Evolutionary conservation across 2,888 invertebrate genomes (phyloP).

Genomic region (Pimpla rufipes): DNA sequence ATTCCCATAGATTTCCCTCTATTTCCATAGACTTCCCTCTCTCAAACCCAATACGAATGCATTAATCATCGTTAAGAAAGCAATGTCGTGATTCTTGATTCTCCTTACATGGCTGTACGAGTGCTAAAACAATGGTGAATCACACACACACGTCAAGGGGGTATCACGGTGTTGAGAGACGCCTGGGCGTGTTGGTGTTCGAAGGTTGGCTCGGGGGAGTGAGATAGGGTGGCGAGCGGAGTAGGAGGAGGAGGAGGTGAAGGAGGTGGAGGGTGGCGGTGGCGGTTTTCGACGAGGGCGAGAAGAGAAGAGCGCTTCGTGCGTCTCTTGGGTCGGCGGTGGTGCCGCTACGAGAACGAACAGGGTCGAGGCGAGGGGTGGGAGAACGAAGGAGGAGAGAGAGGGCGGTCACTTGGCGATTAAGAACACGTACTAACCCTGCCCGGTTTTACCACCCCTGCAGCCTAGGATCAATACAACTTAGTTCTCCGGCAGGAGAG

Average conservation of each 20-base stretch:
- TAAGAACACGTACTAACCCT: constrained; percentile 86
- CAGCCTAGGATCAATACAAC: constrained; percentile 85
- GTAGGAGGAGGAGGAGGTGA: constrained; percentile 42
- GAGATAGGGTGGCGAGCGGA: constrained; percentile 70
- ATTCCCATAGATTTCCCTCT: no score
- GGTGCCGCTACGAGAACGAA: constrained; percentile 56
- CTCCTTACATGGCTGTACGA: constrained; percentile 45
- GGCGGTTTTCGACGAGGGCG: constrained; percentile 59
- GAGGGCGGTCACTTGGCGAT: constrained; percentile 85
- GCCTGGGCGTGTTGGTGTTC: constrained; percentile 65
- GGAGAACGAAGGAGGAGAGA: constrained; percentile 78
- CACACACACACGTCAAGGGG: neutral
- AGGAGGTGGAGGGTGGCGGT: constrained; percentile 58
- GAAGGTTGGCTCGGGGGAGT: constrained; percentile 60
- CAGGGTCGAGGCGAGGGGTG: constrained; percentile 72
- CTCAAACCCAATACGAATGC: neutral
- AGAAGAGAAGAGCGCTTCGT: constrained; percentile 63
- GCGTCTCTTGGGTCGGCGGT: constrained; percentile 68
- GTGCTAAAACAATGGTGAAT: constrained; percentile 44
- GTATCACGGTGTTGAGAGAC: constrained; percentile 47
- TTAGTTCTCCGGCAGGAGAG: constrained; percentile 82
- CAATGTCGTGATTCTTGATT: constrained; percentile 57
- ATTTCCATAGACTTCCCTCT: neutral
- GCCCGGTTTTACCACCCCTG: constrained; percentile 84
- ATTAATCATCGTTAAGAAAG: constrained; percentile 48